Percentiles rank a stretch among this genome's conserved stretches.
Conservation (phyloP, 2,888 invertebrate species). For the Orchesellides sinensis region DNA sequence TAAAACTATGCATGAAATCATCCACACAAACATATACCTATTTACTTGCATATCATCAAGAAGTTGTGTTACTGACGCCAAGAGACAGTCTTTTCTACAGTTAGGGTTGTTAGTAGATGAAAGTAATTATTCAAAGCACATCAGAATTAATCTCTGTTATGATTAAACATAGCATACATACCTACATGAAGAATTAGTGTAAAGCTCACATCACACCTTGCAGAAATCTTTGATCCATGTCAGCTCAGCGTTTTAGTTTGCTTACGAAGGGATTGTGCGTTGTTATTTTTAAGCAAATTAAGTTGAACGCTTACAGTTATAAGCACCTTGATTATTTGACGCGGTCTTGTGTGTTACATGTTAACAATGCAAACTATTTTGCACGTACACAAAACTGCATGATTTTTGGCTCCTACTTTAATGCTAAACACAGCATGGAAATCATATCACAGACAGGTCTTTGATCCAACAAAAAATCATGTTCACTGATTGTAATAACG, state of each 20-base stretch:
- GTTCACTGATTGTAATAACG: slow-evolving; percentile 56
- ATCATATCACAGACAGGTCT: background rate
- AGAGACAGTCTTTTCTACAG: too few relatives aligned
- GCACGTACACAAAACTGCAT: background rate
- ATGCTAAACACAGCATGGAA: slow-evolving; percentile 9
- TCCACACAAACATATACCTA: slow-evolving; percentile 1
- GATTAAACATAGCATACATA: background rate
- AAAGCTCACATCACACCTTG: too few relatives aligned
- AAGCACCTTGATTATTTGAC: slow-evolving; percentile 41
- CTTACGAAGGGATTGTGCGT: background rate
- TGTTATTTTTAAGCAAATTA: slow-evolving; percentile 4
- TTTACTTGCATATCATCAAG: too few relatives aligned
- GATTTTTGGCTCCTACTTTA: slow-evolving; percentile 23
- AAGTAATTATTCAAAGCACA: background rate
- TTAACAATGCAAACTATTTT: background rate
- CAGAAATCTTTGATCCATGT: slow-evolving; percentile 47
- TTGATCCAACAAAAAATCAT: slow-evolving; percentile 35
- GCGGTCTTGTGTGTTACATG: background rate
- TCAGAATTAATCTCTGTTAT: background rate
- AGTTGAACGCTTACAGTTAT: slow-evolving; percentile 22
- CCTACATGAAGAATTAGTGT: background rate
- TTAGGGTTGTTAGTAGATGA: too few relatives aligned
- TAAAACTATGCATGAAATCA: slow-evolving; percentile 5
- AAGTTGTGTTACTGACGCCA: too few relatives aligned
- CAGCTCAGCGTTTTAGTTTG: slow-evolving; percentile 10